Evolutionary conservation across 1,140 invertebrate species (phyloP).

Genomic region (Formica exsecta): DNA sequence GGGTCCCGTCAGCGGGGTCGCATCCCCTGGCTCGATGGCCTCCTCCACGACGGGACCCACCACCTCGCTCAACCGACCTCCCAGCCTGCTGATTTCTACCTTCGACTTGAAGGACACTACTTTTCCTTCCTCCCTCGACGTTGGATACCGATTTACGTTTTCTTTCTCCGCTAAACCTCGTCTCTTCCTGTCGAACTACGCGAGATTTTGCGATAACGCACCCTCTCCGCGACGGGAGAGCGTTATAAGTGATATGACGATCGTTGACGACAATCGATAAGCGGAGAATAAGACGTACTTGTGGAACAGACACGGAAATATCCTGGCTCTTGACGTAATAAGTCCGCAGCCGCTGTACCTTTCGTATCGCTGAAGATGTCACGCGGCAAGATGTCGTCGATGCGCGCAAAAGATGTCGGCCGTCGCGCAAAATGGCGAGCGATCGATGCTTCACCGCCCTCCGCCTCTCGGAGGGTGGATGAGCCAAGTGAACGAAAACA

Average conservation of each 20-base stretch:
- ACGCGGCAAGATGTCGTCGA: constrained; percentile 75
- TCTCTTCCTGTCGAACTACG: not conserved
- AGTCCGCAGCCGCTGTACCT: constrained; percentile 19
- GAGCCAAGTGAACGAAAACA: constrained; percentile 66
- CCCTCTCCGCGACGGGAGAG: not conserved
- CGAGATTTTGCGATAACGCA: constrained; percentile 22
- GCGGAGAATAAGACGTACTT: not conserved
- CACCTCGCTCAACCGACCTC: constrained; percentile 86
- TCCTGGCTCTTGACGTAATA: not conserved
- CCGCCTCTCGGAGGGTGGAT: constrained; percentile 65
- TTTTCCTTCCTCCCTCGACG: constrained; percentile 49
- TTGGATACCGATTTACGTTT: not conserved
- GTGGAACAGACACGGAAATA: not conserved
- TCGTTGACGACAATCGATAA: constrained; percentile 32
- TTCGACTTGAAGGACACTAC: constrained; percentile 71
- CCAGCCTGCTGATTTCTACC: constrained; percentile 85
- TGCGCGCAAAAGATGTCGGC: constrained; percentile 75
- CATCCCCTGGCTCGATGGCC: constrained; percentile 86
- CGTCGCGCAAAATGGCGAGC: constrained; percentile 83
- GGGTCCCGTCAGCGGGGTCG: constrained; percentile 86
- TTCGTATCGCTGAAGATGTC: constrained; percentile 48
- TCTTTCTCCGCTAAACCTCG: not conserved
- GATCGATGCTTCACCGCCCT: constrained; percentile 79
- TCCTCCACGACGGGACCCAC: constrained; percentile 87
- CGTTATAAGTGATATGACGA: not conserved